Evolutionary conservation across 92 coral and sea anemone species (phyloP).

Genomic region (Bergia puertoricense): DNA sequence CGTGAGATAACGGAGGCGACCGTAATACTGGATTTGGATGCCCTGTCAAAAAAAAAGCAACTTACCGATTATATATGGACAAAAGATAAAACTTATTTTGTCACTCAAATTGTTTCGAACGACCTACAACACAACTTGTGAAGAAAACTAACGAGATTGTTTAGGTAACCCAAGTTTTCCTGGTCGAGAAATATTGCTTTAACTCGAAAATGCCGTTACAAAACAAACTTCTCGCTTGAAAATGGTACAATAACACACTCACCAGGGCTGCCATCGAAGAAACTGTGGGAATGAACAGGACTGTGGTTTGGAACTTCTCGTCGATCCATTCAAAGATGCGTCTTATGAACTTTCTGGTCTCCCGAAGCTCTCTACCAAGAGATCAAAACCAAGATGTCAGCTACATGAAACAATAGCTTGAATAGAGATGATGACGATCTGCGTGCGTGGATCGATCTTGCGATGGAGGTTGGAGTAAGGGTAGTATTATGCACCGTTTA

Average conservation of each 20-base stretch:
- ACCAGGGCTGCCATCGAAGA: conserved; percentile 96
- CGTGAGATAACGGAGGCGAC: conserved; percentile 97
- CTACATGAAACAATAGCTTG: conserved; percentile 79
- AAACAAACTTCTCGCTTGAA: conserved; percentile 47
- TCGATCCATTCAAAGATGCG: conserved; percentile 79
- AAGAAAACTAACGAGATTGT: conserved; percentile 36
- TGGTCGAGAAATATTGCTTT: conserved; percentile 49
- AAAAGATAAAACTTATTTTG: not conserved
- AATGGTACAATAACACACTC: conserved; percentile 62
- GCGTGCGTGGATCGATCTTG: conserved; percentile 79
- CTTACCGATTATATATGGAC: conserved; percentile 18
- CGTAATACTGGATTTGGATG: conserved; percentile 90
- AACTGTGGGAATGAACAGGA: conserved; percentile 96
- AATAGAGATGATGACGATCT: conserved; percentile 78
- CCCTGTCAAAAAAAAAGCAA: conserved; percentile 66
- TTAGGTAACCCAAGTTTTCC: conserved; percentile 41
- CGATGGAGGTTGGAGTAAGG: conserved; percentile 79
- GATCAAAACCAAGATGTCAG: conserved; percentile 91
- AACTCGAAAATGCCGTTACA: conserved; percentile 60
- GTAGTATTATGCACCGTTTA: conserved; percentile 74
- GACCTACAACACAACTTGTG: not conserved
- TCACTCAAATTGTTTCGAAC: not conserved
- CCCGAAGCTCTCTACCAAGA: conserved; percentile 61
- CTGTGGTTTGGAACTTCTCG: conserved; percentile 98
- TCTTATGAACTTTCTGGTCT: conserved; percentile 28